These are phyloP conservation scores for Scelioninae gen. 2 DNA, from an alignment of 2,888 invertebrate genomes.

Conservation along the genomic window DNA sequence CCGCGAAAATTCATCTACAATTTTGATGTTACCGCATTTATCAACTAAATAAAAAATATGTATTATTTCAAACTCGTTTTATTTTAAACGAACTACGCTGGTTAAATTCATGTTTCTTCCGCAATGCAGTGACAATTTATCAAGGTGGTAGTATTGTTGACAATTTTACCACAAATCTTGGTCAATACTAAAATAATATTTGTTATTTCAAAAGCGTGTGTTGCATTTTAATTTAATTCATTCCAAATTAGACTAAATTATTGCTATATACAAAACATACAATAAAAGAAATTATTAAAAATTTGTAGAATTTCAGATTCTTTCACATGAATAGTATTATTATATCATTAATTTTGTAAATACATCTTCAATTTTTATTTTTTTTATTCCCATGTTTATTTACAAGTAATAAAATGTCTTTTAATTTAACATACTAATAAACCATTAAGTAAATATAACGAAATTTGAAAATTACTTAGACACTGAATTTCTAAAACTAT, in stretches of 20 bases:
- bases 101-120: constrained; percentile 35
- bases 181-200: constrained; percentile 49
- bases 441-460: too few species aligned
- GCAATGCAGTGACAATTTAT: constrained; percentile 53
- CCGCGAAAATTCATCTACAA: background rate
- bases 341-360: too few species aligned
- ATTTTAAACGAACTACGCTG: constrained; percentile 16
- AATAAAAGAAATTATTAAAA: background rate
- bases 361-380: too few species aligned
- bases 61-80: constrained; percentile 12
- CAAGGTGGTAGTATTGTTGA: constrained; percentile 30
- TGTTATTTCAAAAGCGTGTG: constrained; percentile 41
- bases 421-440: too few species aligned
- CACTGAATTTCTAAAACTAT: too few species aligned
- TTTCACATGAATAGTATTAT: too few species aligned
- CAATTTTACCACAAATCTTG: constrained; percentile 54
- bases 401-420: too few species aligned
- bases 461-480: too few species aligned
- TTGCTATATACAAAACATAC: constrained; percentile 37
- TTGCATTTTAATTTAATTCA: constrained; percentile 38
- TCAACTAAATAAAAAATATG: constrained; percentile 9
- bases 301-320: too few species aligned
- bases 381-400: too few species aligned
- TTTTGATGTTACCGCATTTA: background rate
- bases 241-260: constrained; percentile 48